Conservation (phyloP, 2,888 invertebrate species). For the Heliconius hortense region DNA sequence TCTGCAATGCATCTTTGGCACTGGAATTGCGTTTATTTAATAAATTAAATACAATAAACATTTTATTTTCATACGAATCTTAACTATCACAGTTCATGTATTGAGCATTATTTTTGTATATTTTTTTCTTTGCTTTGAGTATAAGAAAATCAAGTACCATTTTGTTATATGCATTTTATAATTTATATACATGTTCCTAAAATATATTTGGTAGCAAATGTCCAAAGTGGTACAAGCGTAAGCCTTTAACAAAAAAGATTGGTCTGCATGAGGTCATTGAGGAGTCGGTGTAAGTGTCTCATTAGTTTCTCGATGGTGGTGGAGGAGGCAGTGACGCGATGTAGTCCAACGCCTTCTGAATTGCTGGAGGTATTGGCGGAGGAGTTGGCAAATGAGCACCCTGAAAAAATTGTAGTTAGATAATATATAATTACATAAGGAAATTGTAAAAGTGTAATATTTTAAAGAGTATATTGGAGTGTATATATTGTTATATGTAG, state of each 20-base stretch:
- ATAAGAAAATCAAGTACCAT: conserved; percentile 52
- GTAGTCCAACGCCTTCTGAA: conserved; percentile 88
- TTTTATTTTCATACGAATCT: conserved; percentile 59
- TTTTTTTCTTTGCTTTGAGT: conserved; percentile 65
- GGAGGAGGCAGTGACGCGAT: conserved; percentile 85
- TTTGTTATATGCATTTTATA: conserved; percentile 54
- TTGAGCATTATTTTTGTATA: conserved; percentile 66
- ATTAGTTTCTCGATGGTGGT: conserved; percentile 59
- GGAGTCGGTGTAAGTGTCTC: not conserved
- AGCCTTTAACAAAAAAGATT: conserved; percentile 42
- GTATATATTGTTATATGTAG: not conserved
- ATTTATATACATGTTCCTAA: conserved; percentile 36
- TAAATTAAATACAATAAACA: conserved; percentile 62
- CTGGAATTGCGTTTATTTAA: conserved; percentile 74
- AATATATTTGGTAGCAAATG: conserved; percentile 46
- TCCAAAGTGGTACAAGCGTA: conserved; percentile 59
- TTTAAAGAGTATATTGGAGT: no score
- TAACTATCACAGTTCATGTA: conserved; percentile 79
- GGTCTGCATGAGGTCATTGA: conserved; percentile 35
- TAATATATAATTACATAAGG: not conserved
- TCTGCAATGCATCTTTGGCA: conserved; percentile 80
- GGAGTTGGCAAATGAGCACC: conserved; percentile 89
- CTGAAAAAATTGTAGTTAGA: conserved; percentile 50
- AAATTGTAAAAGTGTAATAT: not conserved
- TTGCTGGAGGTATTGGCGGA: conserved; percentile 88